Evolutionary conservation across 2,113 vertebrate genomes (phyloP).

Genomic region (Scopus umbretta): DNA sequence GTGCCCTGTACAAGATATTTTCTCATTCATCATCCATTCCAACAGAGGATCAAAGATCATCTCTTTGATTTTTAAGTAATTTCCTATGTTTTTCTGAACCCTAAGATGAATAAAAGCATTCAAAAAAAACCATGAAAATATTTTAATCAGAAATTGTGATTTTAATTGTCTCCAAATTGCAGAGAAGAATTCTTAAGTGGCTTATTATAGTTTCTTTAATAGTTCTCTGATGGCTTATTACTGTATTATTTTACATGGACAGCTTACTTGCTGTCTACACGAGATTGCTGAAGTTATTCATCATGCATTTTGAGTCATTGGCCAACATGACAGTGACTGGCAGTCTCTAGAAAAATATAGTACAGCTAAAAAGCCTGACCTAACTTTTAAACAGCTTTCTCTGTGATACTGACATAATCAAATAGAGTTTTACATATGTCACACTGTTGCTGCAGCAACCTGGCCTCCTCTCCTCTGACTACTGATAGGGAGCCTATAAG

Average conservation of each 20-base stretch:
- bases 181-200: neutral
- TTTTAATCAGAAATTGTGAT: neutral
- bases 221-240: neutral
- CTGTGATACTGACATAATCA: neutral
- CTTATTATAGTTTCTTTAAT: neutral
- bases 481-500: neutral
- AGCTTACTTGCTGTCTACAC: neutral
- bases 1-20: neutral
- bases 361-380: neutral
- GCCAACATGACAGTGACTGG: neutral
- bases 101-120: neutral
- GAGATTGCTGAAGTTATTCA: neutral
- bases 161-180: neutral
- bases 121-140: neutral
- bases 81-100: neutral
- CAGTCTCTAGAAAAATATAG: neutral
- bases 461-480: neutral
- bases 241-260: neutral
- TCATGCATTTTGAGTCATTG: neutral
- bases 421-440: neutral
- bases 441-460: conserved; percentile 14
- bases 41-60: neutral
- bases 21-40: neutral
- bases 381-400: neutral
- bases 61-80: neutral